Evolutionary conservation across 2,888 invertebrate species (phyloP), one percentile per base, ranked within the genome.

Genomic region (Nymphalis urticae): DNA sequence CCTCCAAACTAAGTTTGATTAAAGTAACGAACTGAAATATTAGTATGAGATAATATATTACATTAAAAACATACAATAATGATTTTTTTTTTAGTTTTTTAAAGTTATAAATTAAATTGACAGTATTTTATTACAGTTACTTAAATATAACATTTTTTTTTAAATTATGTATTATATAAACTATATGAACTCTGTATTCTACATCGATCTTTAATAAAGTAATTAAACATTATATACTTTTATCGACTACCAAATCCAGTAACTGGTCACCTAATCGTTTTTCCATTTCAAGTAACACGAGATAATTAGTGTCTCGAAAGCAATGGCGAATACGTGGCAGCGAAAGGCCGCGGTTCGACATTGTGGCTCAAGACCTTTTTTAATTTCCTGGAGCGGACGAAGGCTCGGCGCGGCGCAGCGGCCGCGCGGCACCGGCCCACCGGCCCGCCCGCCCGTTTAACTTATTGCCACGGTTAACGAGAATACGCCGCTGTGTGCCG

Each of bases 391-490:
- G 76, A 79, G 79, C 81, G 80, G 72, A 58, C 61, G 66, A 61
- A 66, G 66, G 32, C 64, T 64, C 65, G 68, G 60, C 68, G 77
- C 79, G 73, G 77, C 73, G 76, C 75, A 76, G 78, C 78, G 79
- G 77, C 81, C 72, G 75, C 75, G 76, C 77, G 75, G 79, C 73
- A 76, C 75, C 77, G 76, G 76, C 77, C 83, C 77, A 77, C 76
- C 77, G 77, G 76, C 77, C 83, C 77, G 79, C 79, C 79, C 79
- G 77, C 87, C 89, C 90, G 92, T 89, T 92, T 92, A 92, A 92
- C 91, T 92, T 92, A 92, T 92, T 92, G 92, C 92, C 87, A 89
- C 90, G 87, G 90, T 91, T 92, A 92, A 92, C 92, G 92, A 91
- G 92, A 90, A 92, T 89, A 88, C 90, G 90, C 89, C 91, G 91